Evolutionary conservation across 2,888 invertebrate species (phyloP), one percentile per base, ranked within the genome.

Genomic region (Atherix ibis): DNA sequence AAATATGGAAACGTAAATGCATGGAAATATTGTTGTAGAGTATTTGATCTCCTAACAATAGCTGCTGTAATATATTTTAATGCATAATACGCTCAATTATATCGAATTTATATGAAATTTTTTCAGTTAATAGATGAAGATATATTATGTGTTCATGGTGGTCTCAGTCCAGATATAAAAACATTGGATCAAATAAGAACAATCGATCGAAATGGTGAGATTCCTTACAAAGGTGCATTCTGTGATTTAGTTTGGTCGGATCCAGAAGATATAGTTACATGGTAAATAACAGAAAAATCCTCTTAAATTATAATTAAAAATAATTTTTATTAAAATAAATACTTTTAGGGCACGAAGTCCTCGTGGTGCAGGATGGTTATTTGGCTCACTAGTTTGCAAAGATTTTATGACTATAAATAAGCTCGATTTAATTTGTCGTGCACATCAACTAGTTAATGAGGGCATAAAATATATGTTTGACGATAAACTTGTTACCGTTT

Each of bases 241-340:
- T 95, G 97, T 73, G 98, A 97, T 72, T 70, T 99, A 45, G 82
- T 98, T 34, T 98, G 98, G 98, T 97, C 97, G 4, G 98, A 98
- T 65, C 98, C 98, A 19, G 95, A 97, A 53, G 94, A 97, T 53
- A 82, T 94, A 36, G 84, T 91, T 41, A 76, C 76, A 48, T 95
- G 95, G 92, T 73, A 58, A 33, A 27, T n/a, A n/a, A n/a, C n/a
- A n/a, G n/a, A n/a, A n/a, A n/a, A n/a, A n/a, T n/a, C n/a, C n/a
- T n/a, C n/a, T n/a, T n/a, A n/a, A n/a, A n/a, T n/a, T n/a, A n/a
- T n/a, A n/a, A n/a, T n/a, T n/a, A n/a, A n/a, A n/a, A n/a, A n/a
- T n/a, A n/a, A n/a, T n/a, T n/a, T n/a, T n/a, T n/a, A n/a, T n/a
- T n/a, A n/a, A n/a, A n/a, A n/a, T n/a, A n/a, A n/a, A n/a, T n/a